A percentile compares a stretch with the other conserved stretches of the same genome.
Conservation (phyloP, 2,113 vertebrate species). For the Puma concolor region DNA sequence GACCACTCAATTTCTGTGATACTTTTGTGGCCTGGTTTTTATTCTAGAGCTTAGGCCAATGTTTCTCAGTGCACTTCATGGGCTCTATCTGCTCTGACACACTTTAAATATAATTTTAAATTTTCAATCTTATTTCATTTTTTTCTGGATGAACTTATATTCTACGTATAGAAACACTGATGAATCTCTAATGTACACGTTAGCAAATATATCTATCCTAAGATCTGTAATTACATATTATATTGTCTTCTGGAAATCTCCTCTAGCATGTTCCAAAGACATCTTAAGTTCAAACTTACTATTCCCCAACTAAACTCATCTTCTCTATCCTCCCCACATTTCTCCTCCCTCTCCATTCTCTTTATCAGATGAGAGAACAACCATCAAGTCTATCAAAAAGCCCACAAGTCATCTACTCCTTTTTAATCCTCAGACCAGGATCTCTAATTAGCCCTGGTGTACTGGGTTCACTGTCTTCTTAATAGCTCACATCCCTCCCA, state of each 20-base stretch:
- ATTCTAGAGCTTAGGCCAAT: neutral
- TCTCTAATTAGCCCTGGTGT: neutral
- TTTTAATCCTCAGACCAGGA: neutral
- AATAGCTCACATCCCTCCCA: too few relatives aligned
- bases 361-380: neutral
- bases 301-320: neutral
- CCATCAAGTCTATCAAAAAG: neutral
- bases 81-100: neutral
- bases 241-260: neutral
- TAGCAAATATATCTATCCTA: neutral
- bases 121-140: neutral
- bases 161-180: neutral
- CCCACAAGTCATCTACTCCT: neutral
- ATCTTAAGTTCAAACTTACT: neutral
- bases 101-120: neutral
- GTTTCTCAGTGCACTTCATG: neutral
- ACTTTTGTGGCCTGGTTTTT: neutral
- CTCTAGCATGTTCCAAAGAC: neutral
- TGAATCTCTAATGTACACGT: neutral
- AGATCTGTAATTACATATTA: neutral
- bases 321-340: neutral
- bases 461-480: neutral
- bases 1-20: neutral
- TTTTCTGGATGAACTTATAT: neutral
- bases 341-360: neutral